Conservation (phyloP, 2,797 vertebrate genomes). For the Phaenicophaeus curvirostris region DNA sequence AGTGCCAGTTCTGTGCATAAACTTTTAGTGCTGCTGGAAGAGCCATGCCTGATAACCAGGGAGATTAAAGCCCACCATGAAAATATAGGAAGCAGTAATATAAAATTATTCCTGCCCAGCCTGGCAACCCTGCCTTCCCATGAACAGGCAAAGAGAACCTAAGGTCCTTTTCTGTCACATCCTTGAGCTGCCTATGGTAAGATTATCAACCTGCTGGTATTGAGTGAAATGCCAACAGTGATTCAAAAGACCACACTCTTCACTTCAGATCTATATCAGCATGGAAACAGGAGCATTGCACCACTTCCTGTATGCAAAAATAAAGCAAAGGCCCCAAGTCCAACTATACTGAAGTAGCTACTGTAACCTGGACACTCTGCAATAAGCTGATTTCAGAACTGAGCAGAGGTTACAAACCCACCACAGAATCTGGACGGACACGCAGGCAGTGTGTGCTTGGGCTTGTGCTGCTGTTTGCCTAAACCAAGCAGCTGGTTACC, state of each 20-base stretch:
- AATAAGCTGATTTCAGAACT: neutral
- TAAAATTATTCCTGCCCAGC: neutral
- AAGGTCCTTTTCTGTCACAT: neutral
- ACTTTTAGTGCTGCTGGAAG: neutral
- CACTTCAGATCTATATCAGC: neutral
- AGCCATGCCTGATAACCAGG: neutral
- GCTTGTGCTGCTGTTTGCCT: neutral
- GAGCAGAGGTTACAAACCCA: neutral
- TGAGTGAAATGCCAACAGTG: neutral
- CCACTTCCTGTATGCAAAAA: neutral
- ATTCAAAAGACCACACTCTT: neutral
- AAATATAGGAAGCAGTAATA: neutral
- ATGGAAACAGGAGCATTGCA: neutral
- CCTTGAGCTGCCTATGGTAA: neutral
- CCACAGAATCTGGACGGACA: too few relatives aligned
- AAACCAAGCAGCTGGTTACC: neutral
- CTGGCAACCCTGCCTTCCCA: neutral
- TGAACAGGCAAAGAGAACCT: neutral
- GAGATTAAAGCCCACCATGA: neutral
- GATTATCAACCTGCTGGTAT: neutral
- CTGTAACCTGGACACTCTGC: neutral
- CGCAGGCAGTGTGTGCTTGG: fast-evolving
- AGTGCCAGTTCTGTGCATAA: neutral
- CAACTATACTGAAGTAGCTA: neutral
- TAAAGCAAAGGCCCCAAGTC: neutral